A percentile compares a stretch with the other conserved stretches of the same genome.
Evolutionary conservation across 2,113 vertebrate species (phyloP).

Genomic region (Coptodon bakossiorum): DNA sequence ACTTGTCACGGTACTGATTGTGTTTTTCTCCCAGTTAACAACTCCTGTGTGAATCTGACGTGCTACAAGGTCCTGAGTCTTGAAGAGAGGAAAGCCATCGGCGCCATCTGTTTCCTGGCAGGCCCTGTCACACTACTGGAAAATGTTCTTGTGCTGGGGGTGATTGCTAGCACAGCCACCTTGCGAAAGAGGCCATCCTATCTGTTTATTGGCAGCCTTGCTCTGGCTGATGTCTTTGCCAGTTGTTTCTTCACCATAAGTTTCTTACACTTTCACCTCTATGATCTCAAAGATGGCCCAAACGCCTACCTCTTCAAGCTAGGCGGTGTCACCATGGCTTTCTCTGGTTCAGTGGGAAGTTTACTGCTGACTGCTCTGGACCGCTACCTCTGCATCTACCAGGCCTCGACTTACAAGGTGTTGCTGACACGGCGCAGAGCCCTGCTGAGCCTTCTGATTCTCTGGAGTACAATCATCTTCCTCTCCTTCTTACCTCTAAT

Average conservation of each 20-base stretch:
- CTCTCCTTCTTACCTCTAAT: slow-evolving; percentile 82
- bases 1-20: background rate
- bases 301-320: slow-evolving; percentile 83
- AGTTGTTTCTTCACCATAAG: slow-evolving; percentile 81
- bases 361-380: slow-evolving; percentile 87
- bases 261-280: slow-evolving; percentile 87
- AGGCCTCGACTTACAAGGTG: slow-evolving; percentile 76
- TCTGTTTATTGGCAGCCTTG: slow-evolving; percentile 86
- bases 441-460: slow-evolving; percentile 61
- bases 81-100: slow-evolving; percentile 66
- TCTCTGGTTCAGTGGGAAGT: slow-evolving; percentile 86
- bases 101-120: slow-evolving; percentile 75
- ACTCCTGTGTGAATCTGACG: slow-evolving; percentile 50
- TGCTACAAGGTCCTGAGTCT: slow-evolving; percentile 80
- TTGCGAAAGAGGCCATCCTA: slow-evolving; percentile 82
- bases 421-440: slow-evolving; percentile 79
- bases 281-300: slow-evolving; percentile 37
- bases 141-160: slow-evolving; percentile 77
- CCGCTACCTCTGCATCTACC: slow-evolving; percentile 84
- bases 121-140: slow-evolving; percentile 82
- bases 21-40: slow-evolving; percentile 7
- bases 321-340: slow-evolving; percentile 83
- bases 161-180: slow-evolving; percentile 72
- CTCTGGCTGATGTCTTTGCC: slow-evolving; percentile 83
- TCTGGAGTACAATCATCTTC: slow-evolving; percentile 74